phyloP scores from a whole-genome alignment of 2,888 invertebrate genomes.

The Tetragonula carbonaria region DNA sequence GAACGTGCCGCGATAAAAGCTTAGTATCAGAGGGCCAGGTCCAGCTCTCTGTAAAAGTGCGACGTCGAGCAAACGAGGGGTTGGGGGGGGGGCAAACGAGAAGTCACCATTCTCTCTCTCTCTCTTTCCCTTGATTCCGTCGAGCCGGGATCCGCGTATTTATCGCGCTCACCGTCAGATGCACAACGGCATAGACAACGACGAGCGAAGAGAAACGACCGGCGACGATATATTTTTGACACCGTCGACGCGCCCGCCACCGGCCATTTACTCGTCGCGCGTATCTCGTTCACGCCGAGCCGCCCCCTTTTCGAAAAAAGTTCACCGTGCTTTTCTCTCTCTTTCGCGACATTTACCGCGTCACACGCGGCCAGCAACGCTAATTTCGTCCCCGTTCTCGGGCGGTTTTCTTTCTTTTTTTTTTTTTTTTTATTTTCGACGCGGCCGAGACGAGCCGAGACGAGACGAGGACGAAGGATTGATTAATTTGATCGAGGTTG shows the following conservation, averaged over 20 bases:
- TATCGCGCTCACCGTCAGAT: slow-evolving; percentile 27
- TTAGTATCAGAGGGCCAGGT: background rate
- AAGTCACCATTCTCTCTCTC: background rate
- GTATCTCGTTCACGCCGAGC: slow-evolving; percentile 37
- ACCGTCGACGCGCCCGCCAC: slow-evolving; percentile 9
- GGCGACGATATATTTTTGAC: slow-evolving; percentile 50
- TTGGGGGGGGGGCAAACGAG: background rate
- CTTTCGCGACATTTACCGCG: slow-evolving; percentile 25
- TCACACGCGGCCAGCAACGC: background rate
- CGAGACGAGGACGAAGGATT: background rate
- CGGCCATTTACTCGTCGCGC: slow-evolving; percentile 27
- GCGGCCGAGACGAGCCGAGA: no score
- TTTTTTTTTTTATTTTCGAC: background rate
- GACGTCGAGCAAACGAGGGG: background rate
- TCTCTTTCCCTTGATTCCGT: slow-evolving; percentile 27
- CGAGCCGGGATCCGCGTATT: slow-evolving; percentile 17
- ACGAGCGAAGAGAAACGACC: slow-evolving; percentile 19
- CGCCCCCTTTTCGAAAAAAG: slow-evolving; percentile 10
- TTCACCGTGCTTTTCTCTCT: slow-evolving; percentile 6
- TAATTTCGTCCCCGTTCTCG: background rate
- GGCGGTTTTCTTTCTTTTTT: no score
- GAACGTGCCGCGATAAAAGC: slow-evolving; percentile 34
- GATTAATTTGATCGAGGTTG: no score
- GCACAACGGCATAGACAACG: slow-evolving; percentile 20
- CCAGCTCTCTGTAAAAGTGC: slow-evolving; percentile 1